A percentile compares a stretch with the other conserved stretches of the same genome.
Evolutionary conservation across 2,888 invertebrate genomes (phyloP).

Genomic region (Ecdyonurus torrentis): DNA sequence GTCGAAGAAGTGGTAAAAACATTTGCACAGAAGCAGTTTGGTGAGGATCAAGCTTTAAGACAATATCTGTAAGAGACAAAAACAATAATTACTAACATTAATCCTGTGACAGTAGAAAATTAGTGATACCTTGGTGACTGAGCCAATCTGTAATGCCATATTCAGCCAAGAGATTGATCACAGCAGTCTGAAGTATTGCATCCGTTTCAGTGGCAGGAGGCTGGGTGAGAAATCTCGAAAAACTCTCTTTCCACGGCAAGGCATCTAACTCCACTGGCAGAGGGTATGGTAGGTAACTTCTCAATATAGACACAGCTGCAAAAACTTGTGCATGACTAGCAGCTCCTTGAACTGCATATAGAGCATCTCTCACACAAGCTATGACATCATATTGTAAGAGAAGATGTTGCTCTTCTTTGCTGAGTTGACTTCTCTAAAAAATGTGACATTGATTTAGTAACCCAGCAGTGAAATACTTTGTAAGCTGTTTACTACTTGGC

Average conservation of each 20-base stretch:
- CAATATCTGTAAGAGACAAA: too few species aligned
- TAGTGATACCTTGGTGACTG: not conserved
- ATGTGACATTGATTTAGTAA: not conserved
- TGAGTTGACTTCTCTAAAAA: not conserved
- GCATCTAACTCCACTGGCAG: not conserved
- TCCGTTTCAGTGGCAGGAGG: not conserved
- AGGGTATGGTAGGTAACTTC: not conserved
- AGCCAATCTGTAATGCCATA: not conserved
- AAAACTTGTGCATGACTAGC: not conserved
- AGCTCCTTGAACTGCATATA: not conserved
- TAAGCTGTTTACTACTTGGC: not conserved
- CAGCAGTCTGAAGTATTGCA: not conserved
- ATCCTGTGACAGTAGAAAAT: too few species aligned
- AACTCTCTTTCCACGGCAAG: not conserved
- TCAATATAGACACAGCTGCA: not conserved
- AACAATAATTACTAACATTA: too few species aligned
- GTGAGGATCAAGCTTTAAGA: not conserved
- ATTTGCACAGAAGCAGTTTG: not conserved
- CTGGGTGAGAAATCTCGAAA: not conserved
- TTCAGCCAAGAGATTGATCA: not conserved
- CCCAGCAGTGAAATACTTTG: not conserved
- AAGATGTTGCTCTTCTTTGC: not conserved
- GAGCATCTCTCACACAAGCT: not conserved
- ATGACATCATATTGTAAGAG: not conserved
- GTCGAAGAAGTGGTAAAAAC: not conserved